These are phyloP conservation scores for Urechis unicinctus DNA, from an alignment of 2,888 invertebrate genomes.

Conservation along the genomic window DNA sequence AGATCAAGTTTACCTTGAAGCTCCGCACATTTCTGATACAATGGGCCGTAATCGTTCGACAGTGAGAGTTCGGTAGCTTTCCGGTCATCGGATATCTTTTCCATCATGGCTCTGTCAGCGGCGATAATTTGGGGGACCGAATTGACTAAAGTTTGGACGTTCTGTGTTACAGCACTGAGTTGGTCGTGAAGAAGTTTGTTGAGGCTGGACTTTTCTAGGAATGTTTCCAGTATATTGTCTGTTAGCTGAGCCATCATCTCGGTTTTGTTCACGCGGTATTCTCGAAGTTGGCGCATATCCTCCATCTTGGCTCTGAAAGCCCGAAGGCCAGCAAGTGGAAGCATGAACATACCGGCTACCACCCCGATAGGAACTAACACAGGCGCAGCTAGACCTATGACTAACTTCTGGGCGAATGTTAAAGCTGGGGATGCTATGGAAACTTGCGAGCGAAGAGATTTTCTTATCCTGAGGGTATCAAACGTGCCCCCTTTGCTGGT, in stretches of 20 bases:
- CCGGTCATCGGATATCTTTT: slow-evolving; percentile 11
- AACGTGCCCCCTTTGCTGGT: background rate
- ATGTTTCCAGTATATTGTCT: slow-evolving; percentile 11
- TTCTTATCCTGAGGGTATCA: slow-evolving; percentile 4
- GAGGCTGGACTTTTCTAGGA: slow-evolving; percentile 10
- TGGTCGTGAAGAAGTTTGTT: slow-evolving; percentile 10
- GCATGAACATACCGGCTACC: slow-evolving; percentile 13
- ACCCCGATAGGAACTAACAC: slow-evolving; percentile 14
- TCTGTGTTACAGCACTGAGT: slow-evolving; percentile 10
- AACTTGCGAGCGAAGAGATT: background rate
- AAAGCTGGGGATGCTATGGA: slow-evolving; percentile 1
- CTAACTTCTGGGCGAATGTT: slow-evolving; percentile 12
- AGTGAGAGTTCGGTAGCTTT: slow-evolving; percentile 8
- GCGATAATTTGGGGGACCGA: slow-evolving; percentile 10
- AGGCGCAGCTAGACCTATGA: slow-evolving; percentile 13
- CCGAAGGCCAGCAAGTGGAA: slow-evolving; percentile 13
- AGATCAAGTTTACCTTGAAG: slow-evolving; percentile 24
- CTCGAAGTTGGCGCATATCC: slow-evolving; percentile 9
- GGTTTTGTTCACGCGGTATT: slow-evolving; percentile 11
- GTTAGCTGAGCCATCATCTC: slow-evolving; percentile 10
- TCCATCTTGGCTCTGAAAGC: slow-evolving; percentile 10
- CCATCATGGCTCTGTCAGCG: slow-evolving; percentile 11
- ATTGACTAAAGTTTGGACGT: slow-evolving; percentile 9
- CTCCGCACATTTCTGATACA: slow-evolving; percentile 6
- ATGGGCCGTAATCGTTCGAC: slow-evolving; percentile 9